phyloP scores from a whole-genome alignment of 2,113 vertebrate species.

The Indicator maculatus region DNA sequence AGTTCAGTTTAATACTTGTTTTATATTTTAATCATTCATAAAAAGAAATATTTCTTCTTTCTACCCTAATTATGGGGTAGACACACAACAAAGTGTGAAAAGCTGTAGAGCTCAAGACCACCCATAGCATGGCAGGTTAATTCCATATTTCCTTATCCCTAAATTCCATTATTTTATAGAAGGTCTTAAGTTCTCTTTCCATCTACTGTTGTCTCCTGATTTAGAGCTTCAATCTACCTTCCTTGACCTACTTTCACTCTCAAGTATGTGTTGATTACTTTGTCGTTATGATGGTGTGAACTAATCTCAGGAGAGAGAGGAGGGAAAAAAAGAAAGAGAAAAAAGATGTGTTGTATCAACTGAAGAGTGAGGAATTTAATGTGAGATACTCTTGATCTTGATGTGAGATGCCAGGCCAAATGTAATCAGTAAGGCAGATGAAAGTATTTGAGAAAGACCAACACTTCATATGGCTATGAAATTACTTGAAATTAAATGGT shows the following conservation, averaged over 20 bases:
- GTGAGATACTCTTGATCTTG: not conserved
- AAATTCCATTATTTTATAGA: conserved; percentile 4
- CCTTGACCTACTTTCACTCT: conserved; percentile 18
- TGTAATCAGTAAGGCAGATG: not conserved
- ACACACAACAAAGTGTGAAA: not conserved
- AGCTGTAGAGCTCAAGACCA: not conserved
- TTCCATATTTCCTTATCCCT: not conserved
- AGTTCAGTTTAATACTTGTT: conserved; percentile 15
- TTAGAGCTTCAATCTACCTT: conserved; percentile 63
- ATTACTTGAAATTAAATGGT: conserved; percentile 43
- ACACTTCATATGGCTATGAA: not conserved
- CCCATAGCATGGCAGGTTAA: conserved; percentile 1
- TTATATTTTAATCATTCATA: conserved; percentile 8
- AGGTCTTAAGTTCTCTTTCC: conserved; percentile 15
- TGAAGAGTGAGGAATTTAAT: conserved; percentile 46
- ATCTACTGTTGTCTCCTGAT: conserved; percentile 31
- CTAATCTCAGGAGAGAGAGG: not conserved
- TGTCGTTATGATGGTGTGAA: conserved; percentile 51
- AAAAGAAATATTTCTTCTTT: not conserved
- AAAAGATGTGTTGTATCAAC: not conserved
- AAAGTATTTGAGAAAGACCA: conserved; percentile 10
- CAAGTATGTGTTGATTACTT: conserved; percentile 52
- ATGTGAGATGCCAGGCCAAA: not conserved
- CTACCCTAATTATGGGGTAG: not conserved
- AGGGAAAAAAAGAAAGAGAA: not conserved